Evolutionary conservation across 2,113 vertebrate species (phyloP).

Genomic region (Dunckerocampus dactyliophorus): DNA sequence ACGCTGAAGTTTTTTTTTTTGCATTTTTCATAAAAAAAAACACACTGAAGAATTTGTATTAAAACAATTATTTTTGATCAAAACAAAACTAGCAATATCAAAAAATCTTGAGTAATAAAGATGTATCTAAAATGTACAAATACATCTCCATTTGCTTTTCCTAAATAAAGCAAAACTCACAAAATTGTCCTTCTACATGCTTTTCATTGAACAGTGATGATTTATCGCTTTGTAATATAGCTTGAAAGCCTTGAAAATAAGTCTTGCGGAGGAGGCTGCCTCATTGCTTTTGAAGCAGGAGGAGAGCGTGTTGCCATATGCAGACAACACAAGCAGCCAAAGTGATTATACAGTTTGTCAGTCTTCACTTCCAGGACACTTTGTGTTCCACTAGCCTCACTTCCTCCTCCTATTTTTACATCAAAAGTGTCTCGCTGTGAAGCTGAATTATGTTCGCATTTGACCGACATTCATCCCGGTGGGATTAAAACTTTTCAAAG

Average conservation of each 20-base stretch:
- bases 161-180: no score
- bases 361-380: conserved; percentile 7
- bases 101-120: no score
- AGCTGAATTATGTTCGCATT: conserved; percentile 4
- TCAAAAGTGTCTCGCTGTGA: conserved; percentile 5
- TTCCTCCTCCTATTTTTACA: neutral
- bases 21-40: no score
- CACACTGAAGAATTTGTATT: no score
- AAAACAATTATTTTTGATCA: no score
- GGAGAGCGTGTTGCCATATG: conserved; percentile 1
- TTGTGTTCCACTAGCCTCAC: neutral
- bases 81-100: neutral
- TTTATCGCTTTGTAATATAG: neutral
- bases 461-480: neutral
- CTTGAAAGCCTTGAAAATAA: neutral
- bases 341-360: conserved; percentile 4
- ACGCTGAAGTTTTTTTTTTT: no score
- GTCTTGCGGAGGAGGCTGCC: neutral
- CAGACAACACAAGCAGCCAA: conserved; percentile 5
- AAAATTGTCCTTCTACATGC: neutral
- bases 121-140: no score
- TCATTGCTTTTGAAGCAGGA: conserved; percentile 2
- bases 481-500: conserved; percentile 4
- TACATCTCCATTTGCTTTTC: no score
- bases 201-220: neutral